A percentile compares a stretch with the other conserved stretches of the same genome.
Evolutionary conservation across 2,888 invertebrate species (phyloP).

Genomic region (Dioctria linearis): DNA sequence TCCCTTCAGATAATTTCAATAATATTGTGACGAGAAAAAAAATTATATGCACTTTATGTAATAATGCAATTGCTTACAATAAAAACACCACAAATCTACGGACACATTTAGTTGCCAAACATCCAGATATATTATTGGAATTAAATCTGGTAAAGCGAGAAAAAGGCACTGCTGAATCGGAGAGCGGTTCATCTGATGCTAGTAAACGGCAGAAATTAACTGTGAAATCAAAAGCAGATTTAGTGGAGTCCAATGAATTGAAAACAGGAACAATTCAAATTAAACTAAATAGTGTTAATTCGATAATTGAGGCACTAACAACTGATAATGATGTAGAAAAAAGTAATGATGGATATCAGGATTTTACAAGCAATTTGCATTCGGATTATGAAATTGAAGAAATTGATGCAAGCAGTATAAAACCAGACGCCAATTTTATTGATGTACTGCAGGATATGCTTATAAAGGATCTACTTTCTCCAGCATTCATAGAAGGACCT

Average conservation of each 20-base stretch:
- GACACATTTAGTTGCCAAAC: slow-evolving; percentile 64
- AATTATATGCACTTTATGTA: slow-evolving; percentile 68
- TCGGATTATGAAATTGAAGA: slow-evolving; percentile 39
- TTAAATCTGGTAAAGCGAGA: slow-evolving; percentile 57
- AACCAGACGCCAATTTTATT: slow-evolving; percentile 28
- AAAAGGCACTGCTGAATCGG: neutral
- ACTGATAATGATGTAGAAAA: slow-evolving; percentile 32
- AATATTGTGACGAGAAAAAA: slow-evolving; percentile 69
- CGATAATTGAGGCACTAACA: slow-evolving; percentile 34
- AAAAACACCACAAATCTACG: slow-evolving; percentile 69
- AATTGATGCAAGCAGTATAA: slow-evolving; percentile 13
- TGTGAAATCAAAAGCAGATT: neutral
- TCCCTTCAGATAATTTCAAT: slow-evolving; percentile 68
- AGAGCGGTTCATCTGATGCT: neutral
- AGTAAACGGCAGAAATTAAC: slow-evolving; percentile 7
- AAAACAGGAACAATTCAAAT: slow-evolving; percentile 20
- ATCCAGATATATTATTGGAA: slow-evolving; percentile 62
- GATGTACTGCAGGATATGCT: slow-evolving; percentile 62
- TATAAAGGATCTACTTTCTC: slow-evolving; percentile 62
- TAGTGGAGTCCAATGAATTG: neutral
- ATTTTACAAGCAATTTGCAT: slow-evolving; percentile 17
- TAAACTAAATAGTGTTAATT: slow-evolving; percentile 25
- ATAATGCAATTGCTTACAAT: slow-evolving; percentile 67
- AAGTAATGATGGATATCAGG: slow-evolving; percentile 16
- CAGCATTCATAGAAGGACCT: slow-evolving; percentile 59